phyloP scores from a whole-genome alignment of 2,888 invertebrate species.

The Parnassius glacialis region DNA sequence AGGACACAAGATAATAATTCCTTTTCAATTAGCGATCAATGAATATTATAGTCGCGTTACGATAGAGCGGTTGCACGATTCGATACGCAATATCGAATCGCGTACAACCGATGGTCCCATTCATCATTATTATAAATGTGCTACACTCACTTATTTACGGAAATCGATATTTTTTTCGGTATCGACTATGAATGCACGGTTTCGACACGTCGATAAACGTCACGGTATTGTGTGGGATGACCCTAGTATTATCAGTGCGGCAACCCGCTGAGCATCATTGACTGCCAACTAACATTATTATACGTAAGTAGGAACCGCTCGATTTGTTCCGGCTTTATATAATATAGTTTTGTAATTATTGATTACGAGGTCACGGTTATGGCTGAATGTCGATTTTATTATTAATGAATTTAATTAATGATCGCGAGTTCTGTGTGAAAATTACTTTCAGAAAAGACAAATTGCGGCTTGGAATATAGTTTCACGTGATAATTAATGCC shows the following conservation, averaged over 20 bases:
- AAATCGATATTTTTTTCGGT: constrained; percentile 81
- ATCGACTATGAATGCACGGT: constrained; percentile 70
- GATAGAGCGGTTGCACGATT: constrained; percentile 68
- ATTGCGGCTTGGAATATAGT: constrained; percentile 11
- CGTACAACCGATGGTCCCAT: constrained; percentile 69
- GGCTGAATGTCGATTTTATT: constrained; percentile 55
- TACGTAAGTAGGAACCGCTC: constrained; percentile 52
- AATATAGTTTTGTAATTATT: constrained; percentile 74
- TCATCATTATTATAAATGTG: constrained; percentile 81
- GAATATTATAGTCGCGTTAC: constrained; percentile 55
- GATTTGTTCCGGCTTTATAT: constrained; percentile 71
- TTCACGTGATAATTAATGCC: background rate
- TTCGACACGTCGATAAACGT: constrained; percentile 76
- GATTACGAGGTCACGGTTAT: constrained; percentile 75
- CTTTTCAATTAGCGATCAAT: constrained; percentile 76
- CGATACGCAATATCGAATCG: constrained; percentile 71
- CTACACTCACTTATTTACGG: constrained; percentile 80
- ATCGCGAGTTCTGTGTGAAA: constrained; percentile 45
- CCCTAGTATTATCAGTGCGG: constrained; percentile 61
- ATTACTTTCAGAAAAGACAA: constrained; percentile 43
- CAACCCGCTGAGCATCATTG: constrained; percentile 60
- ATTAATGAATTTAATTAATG: constrained; percentile 62
- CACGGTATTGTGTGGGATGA: constrained; percentile 72
- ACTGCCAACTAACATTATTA: constrained; percentile 40
- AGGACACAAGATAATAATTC: constrained; percentile 61